These are phyloP conservation scores for Cloeon dipterum DNA, from an alignment of 2,888 invertebrate species.

Conservation along the genomic window DNA sequence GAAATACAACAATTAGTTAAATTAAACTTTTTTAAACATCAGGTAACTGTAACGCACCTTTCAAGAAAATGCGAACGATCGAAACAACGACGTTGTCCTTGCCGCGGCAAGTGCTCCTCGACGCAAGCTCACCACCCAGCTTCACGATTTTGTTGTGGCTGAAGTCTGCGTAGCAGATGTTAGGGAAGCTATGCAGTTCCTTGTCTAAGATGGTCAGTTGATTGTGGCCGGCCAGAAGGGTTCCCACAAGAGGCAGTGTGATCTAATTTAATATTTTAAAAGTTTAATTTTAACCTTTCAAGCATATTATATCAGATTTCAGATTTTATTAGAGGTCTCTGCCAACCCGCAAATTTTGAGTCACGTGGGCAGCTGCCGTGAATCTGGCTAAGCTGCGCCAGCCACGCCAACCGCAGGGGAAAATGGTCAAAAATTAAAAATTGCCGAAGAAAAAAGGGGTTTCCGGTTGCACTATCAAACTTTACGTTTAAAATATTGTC, in stretches of 20 bases:
- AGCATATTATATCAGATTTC: too few relatives aligned
- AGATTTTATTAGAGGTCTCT: too few relatives aligned
- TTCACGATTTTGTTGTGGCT: constrained; percentile 51
- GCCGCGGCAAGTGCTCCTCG: constrained; percentile 60
- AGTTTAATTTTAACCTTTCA: too few relatives aligned
- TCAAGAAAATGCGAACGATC: constrained; percentile 50
- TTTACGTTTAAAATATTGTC: too few relatives aligned
- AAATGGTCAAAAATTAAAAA: too few relatives aligned
- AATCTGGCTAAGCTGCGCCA: too few relatives aligned
- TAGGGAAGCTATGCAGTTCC: constrained; percentile 64
- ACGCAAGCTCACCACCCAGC: constrained; percentile 48
- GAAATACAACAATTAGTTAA: too few relatives aligned
- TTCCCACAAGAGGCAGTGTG: constrained; percentile 49
- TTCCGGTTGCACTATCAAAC: too few relatives aligned
- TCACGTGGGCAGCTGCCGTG: too few relatives aligned
- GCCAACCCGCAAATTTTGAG: too few relatives aligned
- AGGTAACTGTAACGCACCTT: constrained; percentile 30
- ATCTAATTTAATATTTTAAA: constrained; percentile 29
- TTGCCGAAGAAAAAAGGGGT: too few relatives aligned
- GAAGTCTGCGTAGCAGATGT: constrained; percentile 56
- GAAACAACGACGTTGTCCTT: constrained; percentile 57
- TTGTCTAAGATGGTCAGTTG: constrained; percentile 47
- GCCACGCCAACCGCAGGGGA: too few relatives aligned
- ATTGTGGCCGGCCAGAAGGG: constrained; percentile 53
- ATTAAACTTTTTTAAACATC: not conserved